A percentile compares a stretch with the other conserved stretches of the same genome.
Conservation (phyloP, 2,888 invertebrate genomes). For the Dascillus cervinus region DNA sequence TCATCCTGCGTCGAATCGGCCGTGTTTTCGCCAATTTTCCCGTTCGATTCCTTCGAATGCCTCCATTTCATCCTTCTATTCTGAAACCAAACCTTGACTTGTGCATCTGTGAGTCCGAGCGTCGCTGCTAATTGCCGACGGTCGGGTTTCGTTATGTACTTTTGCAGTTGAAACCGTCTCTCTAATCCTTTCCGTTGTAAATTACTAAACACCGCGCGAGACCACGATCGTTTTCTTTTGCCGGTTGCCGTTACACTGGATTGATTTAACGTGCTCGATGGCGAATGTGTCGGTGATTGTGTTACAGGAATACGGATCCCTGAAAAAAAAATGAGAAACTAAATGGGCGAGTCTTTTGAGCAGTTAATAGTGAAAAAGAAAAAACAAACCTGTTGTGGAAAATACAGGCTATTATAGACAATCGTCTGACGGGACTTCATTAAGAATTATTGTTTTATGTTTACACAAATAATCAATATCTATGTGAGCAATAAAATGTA, state of each 20-base stretch:
- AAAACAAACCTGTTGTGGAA: too few species aligned
- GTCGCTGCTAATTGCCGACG: conserved; percentile 85
- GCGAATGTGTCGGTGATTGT: too few species aligned
- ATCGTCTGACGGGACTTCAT: too few species aligned
- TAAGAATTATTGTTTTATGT: too few species aligned
- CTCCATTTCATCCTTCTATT: conserved; percentile 51
- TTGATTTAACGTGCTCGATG: too few species aligned
- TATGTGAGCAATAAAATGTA: too few species aligned
- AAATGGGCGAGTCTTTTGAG: too few species aligned
- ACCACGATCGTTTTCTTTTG: conserved; percentile 89
- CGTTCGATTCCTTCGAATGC: conserved; percentile 36
- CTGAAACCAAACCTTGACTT: conserved; percentile 94
- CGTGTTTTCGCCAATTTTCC: conserved; percentile 23
- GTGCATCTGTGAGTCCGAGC: conserved; percentile 87
- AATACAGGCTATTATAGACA: too few species aligned
- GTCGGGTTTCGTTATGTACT: conserved; percentile 94
- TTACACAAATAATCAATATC: too few species aligned
- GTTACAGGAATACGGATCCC: too few species aligned
- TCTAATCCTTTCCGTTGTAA: conserved; percentile 91
- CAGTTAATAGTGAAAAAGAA: too few species aligned
- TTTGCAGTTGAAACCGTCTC: conserved; percentile 85
- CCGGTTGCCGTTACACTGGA: conserved; percentile 24
- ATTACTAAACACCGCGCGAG: conserved; percentile 90
- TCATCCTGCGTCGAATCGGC: conserved; percentile 40
- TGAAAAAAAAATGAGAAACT: too few species aligned